phyloP scores from a whole-genome alignment of 2,113 vertebrate species.

The Clarias gariepinus region DNA sequence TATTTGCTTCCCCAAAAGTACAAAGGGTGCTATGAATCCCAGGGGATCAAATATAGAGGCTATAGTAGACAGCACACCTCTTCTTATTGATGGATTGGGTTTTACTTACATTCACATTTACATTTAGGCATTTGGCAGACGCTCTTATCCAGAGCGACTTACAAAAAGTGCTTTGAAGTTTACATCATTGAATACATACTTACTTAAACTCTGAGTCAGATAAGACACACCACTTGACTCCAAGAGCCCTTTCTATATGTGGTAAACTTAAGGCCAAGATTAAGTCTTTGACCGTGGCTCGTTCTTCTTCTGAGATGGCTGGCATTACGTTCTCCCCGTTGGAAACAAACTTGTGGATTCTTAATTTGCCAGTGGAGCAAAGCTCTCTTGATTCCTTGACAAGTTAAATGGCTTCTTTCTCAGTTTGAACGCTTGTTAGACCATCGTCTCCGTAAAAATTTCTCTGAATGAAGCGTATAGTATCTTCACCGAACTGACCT shows the following conservation, averaged over 20 bases:
- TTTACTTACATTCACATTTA: too few relatives aligned
- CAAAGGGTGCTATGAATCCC: conserved; percentile 30
- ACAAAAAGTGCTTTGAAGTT: too few relatives aligned
- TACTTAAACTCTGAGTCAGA: too few relatives aligned
- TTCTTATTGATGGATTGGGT: neutral
- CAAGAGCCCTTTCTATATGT: conserved; percentile 35
- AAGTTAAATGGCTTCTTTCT: neutral
- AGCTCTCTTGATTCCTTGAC: conserved; percentile 22
- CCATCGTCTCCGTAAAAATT: too few relatives aligned
- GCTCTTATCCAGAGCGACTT: too few relatives aligned
- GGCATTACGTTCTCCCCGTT: conserved; percentile 20
- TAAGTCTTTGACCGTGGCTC: conserved; percentile 18
- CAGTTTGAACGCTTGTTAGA: too few relatives aligned
- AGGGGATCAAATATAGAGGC: conserved; percentile 28
- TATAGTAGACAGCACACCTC: neutral
- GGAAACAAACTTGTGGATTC: conserved; percentile 40
- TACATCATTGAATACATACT: neutral
- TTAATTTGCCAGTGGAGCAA: neutral
- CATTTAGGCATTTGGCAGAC: too few relatives aligned
- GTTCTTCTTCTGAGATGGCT: conserved; percentile 44
- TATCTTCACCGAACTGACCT: neutral
- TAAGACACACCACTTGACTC: conserved; percentile 5
- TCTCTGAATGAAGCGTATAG: neutral
- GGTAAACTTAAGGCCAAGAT: conserved; percentile 40
- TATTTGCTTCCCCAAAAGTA: conserved; percentile 36